These are phyloP conservation scores for Pseudorectes ferrugineus DNA, from an alignment of 2,113 vertebrate species.

Conservation along the genomic window DNA sequence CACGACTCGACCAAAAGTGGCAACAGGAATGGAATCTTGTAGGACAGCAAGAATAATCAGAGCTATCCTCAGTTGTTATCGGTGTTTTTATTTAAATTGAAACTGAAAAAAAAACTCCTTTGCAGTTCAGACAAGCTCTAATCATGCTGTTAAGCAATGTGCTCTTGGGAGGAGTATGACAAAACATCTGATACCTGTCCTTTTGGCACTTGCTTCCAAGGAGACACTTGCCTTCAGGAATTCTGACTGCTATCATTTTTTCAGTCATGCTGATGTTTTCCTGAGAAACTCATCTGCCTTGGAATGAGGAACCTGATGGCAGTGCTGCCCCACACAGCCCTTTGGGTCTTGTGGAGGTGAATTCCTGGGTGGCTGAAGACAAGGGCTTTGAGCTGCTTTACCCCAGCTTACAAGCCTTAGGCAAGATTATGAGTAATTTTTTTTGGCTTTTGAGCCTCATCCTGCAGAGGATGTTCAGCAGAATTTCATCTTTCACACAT, in stretches of 20 bases:
- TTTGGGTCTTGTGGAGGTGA: background rate
- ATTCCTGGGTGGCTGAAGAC: background rate
- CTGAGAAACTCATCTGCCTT: background rate
- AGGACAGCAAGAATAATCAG: background rate
- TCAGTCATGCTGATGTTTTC: background rate
- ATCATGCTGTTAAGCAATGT: background rate
- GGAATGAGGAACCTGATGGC: background rate
- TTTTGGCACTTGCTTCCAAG: background rate
- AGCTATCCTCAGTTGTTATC: background rate
- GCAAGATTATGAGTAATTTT: background rate
- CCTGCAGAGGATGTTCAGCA: background rate
- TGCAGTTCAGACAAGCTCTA: background rate
- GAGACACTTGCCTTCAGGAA: background rate
- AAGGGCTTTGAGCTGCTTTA: background rate
- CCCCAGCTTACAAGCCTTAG: background rate
- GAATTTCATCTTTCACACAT: background rate
- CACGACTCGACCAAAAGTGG: background rate
- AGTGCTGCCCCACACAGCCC: background rate
- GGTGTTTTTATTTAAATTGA: background rate
- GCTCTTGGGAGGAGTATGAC: background rate
- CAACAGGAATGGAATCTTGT: background rate
- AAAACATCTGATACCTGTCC: background rate
- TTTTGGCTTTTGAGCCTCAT: background rate
- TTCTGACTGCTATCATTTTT: background rate
- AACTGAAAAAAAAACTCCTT: background rate